phyloP scores from a whole-genome alignment of 2,113 vertebrate species.

The Zosterops pallidus region DNA sequence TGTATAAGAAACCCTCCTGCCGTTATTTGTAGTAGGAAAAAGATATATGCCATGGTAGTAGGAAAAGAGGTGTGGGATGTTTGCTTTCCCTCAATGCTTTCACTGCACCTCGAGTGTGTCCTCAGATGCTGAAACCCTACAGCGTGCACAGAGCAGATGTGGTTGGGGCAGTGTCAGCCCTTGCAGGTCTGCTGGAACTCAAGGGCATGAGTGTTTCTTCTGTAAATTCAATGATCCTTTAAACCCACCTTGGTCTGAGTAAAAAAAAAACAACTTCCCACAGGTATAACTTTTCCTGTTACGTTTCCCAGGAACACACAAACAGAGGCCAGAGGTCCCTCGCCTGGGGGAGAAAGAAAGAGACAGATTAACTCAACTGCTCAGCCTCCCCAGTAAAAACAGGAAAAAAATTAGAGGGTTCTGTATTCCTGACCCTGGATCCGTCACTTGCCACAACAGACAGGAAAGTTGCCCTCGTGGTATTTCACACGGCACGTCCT shows the following conservation, averaged over 20 bases:
- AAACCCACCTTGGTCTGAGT: neutral
- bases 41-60: neutral
- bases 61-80: neutral
- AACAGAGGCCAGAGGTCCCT: neutral
- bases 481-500: neutral
- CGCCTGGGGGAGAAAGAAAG: neutral
- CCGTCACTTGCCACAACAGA: neutral
- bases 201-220: neutral
- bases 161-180: neutral
- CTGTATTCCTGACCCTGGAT: neutral
- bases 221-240: neutral
- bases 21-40: neutral
- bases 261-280: neutral
- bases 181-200: neutral
- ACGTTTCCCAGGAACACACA: neutral
- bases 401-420: slow-evolving; percentile 14
- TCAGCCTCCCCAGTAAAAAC: neutral
- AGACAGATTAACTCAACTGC: neutral
- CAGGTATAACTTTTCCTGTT: neutral
- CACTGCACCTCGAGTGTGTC: neutral
- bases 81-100: neutral
- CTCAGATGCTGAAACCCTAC: neutral
- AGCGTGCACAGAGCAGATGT: neutral
- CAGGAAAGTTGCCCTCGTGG: slow-evolving; percentile 21
- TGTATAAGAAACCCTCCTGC: neutral